Evolutionary conservation across 2,113 vertebrate genomes (phyloP), one percentile per base, ranked within the genome.

Genomic region (Capreolus pygargus): DNA sequence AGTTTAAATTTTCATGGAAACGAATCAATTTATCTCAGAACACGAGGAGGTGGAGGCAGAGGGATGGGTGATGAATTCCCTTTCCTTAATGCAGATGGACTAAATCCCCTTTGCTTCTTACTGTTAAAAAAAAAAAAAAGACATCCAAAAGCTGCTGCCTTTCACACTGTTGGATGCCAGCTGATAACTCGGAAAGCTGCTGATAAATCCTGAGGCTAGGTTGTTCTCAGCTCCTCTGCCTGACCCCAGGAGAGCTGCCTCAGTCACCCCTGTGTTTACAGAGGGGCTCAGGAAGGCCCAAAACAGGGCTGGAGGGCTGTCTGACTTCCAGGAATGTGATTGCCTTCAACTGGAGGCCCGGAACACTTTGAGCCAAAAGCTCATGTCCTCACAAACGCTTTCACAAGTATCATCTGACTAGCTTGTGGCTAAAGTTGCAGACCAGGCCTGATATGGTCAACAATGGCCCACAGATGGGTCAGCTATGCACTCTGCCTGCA

Each of bases 1-100:
- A 95, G 60, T 94, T 96, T 97, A 91, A 89, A 8, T 98, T 97
- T 97, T 94, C 86, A 96, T 90, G 95, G 93, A 98, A 97, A 97
- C 90, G 86, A 98, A 95, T 83, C 95, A 89, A 96, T 98, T 98
- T 97, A 96, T 98, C 97, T 97, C 58, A 60, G 79, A 97, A 90
- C 76, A 91, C 15, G 15, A n/a, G 43, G 23, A 30, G 19, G 19
- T 45, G 15, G 81, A 21, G 19, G 52, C 54, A 7, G 43, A 10
- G 6, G 36, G 6, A 30, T 76, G 21, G 70, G 70, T 57, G 64
- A 76, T 78, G 89, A 86, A 90, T 94, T 95, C 74, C 23, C 84
- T 85, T 90, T 87, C 84, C 95, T 89, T 91, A 60, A 92, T 93
- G 79, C 76, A 90, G 95, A 96, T 94, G 86, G 79, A 92, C 93